Evolutionary conservation across 2,888 invertebrate species (phyloP), one percentile per base, ranked within the genome.

Genomic region (Folsomia manolachei): DNA sequence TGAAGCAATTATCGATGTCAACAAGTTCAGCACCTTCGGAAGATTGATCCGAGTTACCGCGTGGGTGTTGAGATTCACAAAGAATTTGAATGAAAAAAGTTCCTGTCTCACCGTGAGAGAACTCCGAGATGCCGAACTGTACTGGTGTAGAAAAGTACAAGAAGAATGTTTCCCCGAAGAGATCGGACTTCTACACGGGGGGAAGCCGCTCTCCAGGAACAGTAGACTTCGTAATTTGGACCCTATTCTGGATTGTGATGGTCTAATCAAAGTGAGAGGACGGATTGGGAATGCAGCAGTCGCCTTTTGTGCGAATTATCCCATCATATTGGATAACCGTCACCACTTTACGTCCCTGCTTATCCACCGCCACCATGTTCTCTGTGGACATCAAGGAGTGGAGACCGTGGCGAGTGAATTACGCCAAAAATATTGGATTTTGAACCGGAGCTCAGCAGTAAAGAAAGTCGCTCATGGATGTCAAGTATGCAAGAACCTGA

Each of bases 321-420:
- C 75, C 1, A 26, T 65, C 23, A 61, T 75, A 21, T 60, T 75
- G 19, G 63, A 72, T 26, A 2, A n/a, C 1, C 52, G 51, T 14
- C 74, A 75, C 23, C 68, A 18, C 11, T 71, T 61, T 24, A 68
- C 70, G 2, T 18, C 19, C 1, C 51, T 72, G 9, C 25, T 72
- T 1, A 14, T 74, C 18, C 1, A 27, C 2, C 27, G 66, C 25
- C 24, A 64, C 27, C 75, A 75, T 56, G 21, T 26, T 0, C 18
- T 23, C 1, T n/a, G 2, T 9, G 27, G 25, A 25, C 75, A 75
- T 61, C 62, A 71, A 14, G 73, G 75, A 1, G 62, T 63, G 26
- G 71, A 71, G 9, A 25, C 27, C 1, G 64, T 72, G 14, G 18
- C 52, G 4, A 70, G 70, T 39, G 64, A 70, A 1, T 1, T 75